Evolutionary conservation across 1,140 invertebrate species (phyloP), one percentile per base, ranked within the genome.

Genomic region (Pseudomyrmex cubaensis): DNA sequence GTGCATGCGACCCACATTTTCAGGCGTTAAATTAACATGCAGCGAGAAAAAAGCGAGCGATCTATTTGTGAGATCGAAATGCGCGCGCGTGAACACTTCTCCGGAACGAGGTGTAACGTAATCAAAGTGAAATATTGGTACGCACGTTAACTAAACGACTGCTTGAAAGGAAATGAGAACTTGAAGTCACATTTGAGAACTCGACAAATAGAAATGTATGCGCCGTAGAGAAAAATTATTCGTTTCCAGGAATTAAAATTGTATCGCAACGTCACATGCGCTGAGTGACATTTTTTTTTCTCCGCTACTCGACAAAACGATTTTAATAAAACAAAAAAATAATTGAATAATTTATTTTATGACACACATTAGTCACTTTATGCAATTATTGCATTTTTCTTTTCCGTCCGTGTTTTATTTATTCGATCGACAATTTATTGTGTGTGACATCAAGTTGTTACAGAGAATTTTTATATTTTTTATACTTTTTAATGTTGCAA

Each of bases 61-160:
- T 84, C 83, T 84, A 84, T 84, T 84, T 84, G 59, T 84, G 77
- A 82, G 50, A 84, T 72, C 20, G 67, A 72, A 63, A 70, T 84
- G 76, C 15, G 82, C 46, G 75, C 9, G 50, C 44, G 66, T 63
- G 54, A 50, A n/a, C 5, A 62, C 56, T 22, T 50, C 10, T 77
- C 22, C 46, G 73, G 15, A 66, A 77, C 15, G 50, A 56, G 61
- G 35, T 50, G 52, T 59, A 70, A 57, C 44, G 25, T 59, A 59
- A 72, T 82, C 70, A 82, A 76, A 54, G 80, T 82, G 72, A 82
- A 82, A 82, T 82, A 82, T 74, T 25, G 70, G 1, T 52, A 52
- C 25, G 61, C 35, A 52, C 44, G 70, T 82, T 75, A 63, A 74
- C 63, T 20, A 74, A 74, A 82, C 61, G 57, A 57, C 44, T 13